Evolutionary conservation across 1,140 invertebrate species (phyloP).

Genomic region (Hormaphis cornu): DNA sequence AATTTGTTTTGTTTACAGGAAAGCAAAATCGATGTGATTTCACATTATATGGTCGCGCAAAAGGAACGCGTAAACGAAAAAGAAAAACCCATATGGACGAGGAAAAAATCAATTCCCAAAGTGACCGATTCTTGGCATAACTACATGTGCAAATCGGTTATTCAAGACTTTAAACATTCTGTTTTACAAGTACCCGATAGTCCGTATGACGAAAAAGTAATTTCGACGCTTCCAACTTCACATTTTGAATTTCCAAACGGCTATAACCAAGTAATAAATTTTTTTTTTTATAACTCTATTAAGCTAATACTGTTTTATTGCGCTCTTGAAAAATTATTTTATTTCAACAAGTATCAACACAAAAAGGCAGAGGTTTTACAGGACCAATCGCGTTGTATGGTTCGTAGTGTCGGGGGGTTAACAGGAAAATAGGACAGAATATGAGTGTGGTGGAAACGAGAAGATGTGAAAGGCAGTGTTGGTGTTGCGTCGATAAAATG

Average conservation of each 20-base stretch:
- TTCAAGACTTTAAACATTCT: conserved; percentile 65
- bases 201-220: conserved; percentile 63
- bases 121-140: conserved; percentile 75
- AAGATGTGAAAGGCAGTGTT: too few species aligned
- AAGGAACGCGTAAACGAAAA: conserved; percentile 72
- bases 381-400: too few species aligned
- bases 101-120: conserved; percentile 60
- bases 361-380: too few species aligned
- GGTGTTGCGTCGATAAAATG: too few species aligned
- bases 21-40: conserved; percentile 67
- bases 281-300: too few species aligned
- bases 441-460: too few species aligned
- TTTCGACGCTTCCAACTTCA: conserved; percentile 66
- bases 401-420: too few species aligned
- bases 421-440: too few species aligned
- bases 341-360: too few species aligned
- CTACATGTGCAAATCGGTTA: conserved; percentile 68
- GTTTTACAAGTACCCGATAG: conserved; percentile 63
- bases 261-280: conserved; percentile 54
- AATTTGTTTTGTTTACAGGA: conserved; percentile 47
- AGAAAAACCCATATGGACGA: conserved; percentile 63
- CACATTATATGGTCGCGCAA: conserved; percentile 66
- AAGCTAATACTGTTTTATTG: too few species aligned
- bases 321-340: too few species aligned
- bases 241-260: conserved; percentile 85